phyloP scores from a whole-genome alignment of 2,888 invertebrate genomes.

The Cheilosia soror region DNA sequence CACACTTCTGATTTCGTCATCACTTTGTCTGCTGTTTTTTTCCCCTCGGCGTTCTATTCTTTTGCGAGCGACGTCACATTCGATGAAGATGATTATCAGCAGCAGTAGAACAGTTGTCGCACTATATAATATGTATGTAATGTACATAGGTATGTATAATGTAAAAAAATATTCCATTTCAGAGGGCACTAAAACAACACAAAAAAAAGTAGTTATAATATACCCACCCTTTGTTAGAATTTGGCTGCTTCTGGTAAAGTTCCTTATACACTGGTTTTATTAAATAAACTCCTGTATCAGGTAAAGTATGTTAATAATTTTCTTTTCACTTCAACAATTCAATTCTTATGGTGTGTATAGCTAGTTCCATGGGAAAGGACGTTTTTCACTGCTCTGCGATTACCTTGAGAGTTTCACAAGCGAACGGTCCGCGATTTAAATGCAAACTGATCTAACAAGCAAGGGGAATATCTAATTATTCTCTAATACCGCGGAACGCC shows the following conservation, averaged over 20 bases:
- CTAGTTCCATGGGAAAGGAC: constrained; percentile 59
- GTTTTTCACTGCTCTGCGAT: background rate
- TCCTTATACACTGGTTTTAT: constrained; percentile 21
- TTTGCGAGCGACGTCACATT: constrained; percentile 3
- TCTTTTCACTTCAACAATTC: constrained; percentile 41
- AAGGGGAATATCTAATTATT: constrained; percentile 63
- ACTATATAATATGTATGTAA: constrained; percentile 7
- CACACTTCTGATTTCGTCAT: constrained; percentile 61
- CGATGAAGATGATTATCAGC: constrained; percentile 41
- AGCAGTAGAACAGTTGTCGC: constrained; percentile 29
- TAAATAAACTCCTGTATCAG: background rate
- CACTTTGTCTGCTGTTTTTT: constrained; percentile 29
- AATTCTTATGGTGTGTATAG: constrained; percentile 37
- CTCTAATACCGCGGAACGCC: constrained; percentile 53
- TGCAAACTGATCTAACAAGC: constrained; percentile 77
- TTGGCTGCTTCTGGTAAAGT: constrained; percentile 6
- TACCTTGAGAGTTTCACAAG: constrained; percentile 9
- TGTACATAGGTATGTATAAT: background rate
- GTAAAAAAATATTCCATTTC: background rate
- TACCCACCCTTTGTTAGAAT: constrained; percentile 57
- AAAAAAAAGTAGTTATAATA: constrained; percentile 1
- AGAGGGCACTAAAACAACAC: background rate
- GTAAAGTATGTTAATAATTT: constrained; percentile 5
- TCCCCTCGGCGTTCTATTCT: constrained; percentile 20
- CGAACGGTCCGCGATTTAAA: constrained; percentile 77